Base-by-base conservation (phyloP, 2,797 vertebrate genomes). In the Tarsius wallacei region DNA sequence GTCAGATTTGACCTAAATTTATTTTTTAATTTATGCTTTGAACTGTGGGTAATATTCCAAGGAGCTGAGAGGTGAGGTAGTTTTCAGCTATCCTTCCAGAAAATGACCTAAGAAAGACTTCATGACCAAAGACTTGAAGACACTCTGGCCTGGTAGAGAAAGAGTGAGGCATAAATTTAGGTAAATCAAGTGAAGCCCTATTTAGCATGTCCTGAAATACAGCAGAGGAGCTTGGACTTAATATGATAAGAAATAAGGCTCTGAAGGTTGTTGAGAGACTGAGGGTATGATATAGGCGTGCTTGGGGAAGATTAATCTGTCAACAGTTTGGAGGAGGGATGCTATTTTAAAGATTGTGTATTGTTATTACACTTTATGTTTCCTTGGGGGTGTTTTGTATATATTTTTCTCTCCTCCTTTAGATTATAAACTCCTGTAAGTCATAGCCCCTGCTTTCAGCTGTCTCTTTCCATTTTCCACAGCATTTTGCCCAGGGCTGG, bases 271-370 rank as follows among this genome's bases (percentile, higher is more conserved):
- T 96, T 51, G 53, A 97, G 84, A 93, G 90, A 80, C 95, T 91
- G 73, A 97, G 82, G 88, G 91, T 86, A 94, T 96, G 94, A 97
- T 97, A 94, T 95, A 97, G 97, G 76, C 91, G 61, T 93, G 95
- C 94, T 95, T 91, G 94, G 95, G 97, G 93, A 95, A 97, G 89
- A 97, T 97, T 95, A 96, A 98, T 94, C 96, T 98, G 95, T 91
- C 95, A 97, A 91, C 81, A 68, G 81, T 94, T 77, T 97, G 53
- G 87, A 93, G 87, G 87, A 96, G 95, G 53, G 91, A 97, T 95
- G 93, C 91, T 97, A 96, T 97, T 97, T 97, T 95, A 97, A 97
- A 97, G 96, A 96, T 93, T 97, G 84, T 94, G 94, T 95, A 98
- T 96, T 97, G 95, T 97, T 97, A 96, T 85, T 74, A 73, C 93